A percentile compares a stretch with the other conserved stretches of the same genome.
phyloP scores from a whole-genome alignment of 1,140 invertebrate genomes.

The Camponotus vicinus region DNA sequence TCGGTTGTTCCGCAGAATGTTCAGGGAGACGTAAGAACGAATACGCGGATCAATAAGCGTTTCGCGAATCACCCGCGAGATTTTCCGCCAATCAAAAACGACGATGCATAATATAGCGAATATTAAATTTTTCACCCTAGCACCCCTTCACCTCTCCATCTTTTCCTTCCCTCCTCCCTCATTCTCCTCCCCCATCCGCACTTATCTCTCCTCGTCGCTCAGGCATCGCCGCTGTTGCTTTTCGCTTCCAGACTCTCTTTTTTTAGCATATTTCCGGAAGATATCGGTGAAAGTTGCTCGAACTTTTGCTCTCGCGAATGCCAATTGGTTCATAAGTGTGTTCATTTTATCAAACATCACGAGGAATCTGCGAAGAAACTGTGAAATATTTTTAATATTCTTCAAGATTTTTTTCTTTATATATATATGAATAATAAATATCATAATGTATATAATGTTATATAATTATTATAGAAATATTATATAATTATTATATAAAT shows the following conservation, averaged over 20 bases:
- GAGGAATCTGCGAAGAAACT: neutral
- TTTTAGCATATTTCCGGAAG: constrained; percentile 44
- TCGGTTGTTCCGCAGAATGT: constrained; percentile 51
- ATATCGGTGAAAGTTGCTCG: constrained; percentile 52
- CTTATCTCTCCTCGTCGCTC: neutral
- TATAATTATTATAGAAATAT: too few species aligned
- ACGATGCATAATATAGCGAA: constrained; percentile 61
- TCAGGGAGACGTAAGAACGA: constrained; percentile 40
- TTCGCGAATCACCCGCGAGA: constrained; percentile 39
- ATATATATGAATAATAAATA: too few species aligned
- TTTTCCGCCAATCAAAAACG: constrained; percentile 48
- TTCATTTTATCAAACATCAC: constrained; percentile 1
- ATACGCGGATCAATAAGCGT: constrained; percentile 37
- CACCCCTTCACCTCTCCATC: neutral
- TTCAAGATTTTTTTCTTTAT: neutral
- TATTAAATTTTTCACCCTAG: constrained; percentile 46
- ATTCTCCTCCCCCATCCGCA: too few species aligned
- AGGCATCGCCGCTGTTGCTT: neutral
- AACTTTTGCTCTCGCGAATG: constrained; percentile 23
- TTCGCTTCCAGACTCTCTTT: neutral
- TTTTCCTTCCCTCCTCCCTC: too few species aligned
- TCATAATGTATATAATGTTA: too few species aligned
- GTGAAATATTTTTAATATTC: neutral
- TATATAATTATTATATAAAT: too few species aligned
- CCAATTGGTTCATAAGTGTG: neutral